Evolutionary conservation across 2,113 vertebrate genomes (phyloP).

Genomic region (Orycteropus afer): DNA sequence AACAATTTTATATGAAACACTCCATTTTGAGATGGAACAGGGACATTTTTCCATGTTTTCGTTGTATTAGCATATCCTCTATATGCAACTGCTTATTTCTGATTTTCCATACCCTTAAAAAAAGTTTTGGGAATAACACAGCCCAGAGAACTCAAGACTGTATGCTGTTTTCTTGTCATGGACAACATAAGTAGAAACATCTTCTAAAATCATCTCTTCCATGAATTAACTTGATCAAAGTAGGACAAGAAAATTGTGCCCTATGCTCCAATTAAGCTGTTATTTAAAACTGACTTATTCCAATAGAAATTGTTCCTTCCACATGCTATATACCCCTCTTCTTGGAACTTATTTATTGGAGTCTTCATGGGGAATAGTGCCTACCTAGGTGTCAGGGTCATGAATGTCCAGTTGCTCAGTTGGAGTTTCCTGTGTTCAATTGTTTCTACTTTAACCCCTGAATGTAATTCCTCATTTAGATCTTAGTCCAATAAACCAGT

Average conservation of each 20-base stretch:
- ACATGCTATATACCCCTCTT: neutral
- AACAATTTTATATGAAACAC: neutral
- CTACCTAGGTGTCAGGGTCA: neutral
- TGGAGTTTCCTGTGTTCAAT: neutral
- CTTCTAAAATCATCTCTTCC: slow-evolving; percentile 7
- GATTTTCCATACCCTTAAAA: neutral
- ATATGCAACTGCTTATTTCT: neutral
- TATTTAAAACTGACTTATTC: neutral
- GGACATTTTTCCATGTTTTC: neutral
- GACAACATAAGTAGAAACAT: neutral
- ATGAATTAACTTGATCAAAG: slow-evolving; percentile 44
- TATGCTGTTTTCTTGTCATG: neutral
- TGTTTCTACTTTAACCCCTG: neutral
- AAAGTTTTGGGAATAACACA: neutral
- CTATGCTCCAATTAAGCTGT: neutral
- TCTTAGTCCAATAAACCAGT: neutral
- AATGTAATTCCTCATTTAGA: neutral
- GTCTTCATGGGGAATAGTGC: neutral
- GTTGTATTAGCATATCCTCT: neutral
- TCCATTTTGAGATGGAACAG: neutral
- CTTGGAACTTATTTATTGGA: neutral
- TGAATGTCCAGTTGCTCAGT: neutral
- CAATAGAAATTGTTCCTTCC: slow-evolving; percentile 29
- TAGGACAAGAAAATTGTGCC: neutral
- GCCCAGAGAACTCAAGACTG: neutral